Evolutionary conservation across 2,113 vertebrate genomes (phyloP), one percentile per base, ranked within the genome.

Genomic region (Parotia lawesii): DNA sequence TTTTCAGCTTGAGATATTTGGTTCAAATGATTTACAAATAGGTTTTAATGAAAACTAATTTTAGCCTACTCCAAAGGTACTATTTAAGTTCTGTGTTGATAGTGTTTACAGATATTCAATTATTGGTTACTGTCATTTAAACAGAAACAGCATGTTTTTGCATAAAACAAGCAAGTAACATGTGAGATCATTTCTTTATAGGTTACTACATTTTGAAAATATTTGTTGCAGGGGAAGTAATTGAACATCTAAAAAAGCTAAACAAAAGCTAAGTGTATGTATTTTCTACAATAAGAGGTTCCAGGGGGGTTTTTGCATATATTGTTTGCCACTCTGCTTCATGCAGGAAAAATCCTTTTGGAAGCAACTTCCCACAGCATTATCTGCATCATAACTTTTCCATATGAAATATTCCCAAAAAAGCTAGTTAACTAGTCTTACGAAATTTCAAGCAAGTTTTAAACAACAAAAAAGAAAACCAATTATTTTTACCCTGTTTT

Each of bases 11-110:
- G 89, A 97, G 95, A 77, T 96, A 93, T 47, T 95, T 80, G 81
- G 90, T 93, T 93, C 92, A 89, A 94, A 69, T 74, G 65, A 92
- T 89, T 91, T 92, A 94, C 94, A 95, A 96, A 96, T 71, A 91
- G 88, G 93, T 93, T 96, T 85, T 67, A 89, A 94, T 82, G 79
- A 94, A 95, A 97, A 95, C 86, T 85, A 89, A 95, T 96, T 95
- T 95, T 69, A 96, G 79, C 66, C 47, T 82, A 35, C 40, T 40
- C 81, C 81, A 80, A 82, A 97, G 82, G 89, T 77, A 93, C 25
- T 35, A 71, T 86, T 95, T 84, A 82, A 89, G 72, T 74, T 92
- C 50, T 90, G 79, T 94, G 92, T 57, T 95, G 94, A 93, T 94
- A 79, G 82, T 60, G 88, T 95, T 97, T 91, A 96, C 96, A 96